Percentiles rank a stretch among this genome's conserved stretches.
phyloP scores from a whole-genome alignment of 1,140 invertebrate genomes.

The Lucilia cuprina region DNA sequence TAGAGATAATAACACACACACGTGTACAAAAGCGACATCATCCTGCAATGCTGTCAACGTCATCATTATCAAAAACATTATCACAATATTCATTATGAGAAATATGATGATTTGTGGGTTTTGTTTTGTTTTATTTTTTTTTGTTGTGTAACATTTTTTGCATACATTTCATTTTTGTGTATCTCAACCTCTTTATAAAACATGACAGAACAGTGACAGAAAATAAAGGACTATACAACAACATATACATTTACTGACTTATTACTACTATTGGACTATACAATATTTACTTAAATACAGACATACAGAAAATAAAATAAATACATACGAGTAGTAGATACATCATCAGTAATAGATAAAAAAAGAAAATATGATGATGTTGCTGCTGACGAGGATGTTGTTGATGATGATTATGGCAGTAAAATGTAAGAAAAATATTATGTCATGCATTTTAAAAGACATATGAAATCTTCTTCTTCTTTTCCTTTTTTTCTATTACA shows the following conservation, averaged over 20 bases:
- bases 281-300: too few species aligned
- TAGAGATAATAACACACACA: too few species aligned
- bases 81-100: not conserved
- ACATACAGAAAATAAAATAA: too few species aligned
- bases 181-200: not conserved
- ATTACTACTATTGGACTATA: too few species aligned
- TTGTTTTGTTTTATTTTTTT: not conserved
- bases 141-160: not conserved
- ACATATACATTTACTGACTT: too few species aligned
- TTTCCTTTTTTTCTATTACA: not conserved
- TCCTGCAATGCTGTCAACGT: too few species aligned
- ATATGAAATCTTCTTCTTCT: not conserved
- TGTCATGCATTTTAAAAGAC: not conserved
- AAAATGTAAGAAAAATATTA: not conserved
- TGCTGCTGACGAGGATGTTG: too few species aligned
- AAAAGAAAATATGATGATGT: not conserved
- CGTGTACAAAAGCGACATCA: not conserved
- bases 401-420: not conserved
- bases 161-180: not conserved
- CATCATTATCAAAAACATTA: not conserved
- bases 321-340: too few species aligned
- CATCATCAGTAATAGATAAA: not conserved
- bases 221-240: not conserved
- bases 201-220: not conserved
- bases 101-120: not conserved